Percentiles rank a stretch among this genome's conserved stretches.
Evolutionary conservation across 2,888 invertebrate species (phyloP).

Genomic region (Pammene fasciana): DNA sequence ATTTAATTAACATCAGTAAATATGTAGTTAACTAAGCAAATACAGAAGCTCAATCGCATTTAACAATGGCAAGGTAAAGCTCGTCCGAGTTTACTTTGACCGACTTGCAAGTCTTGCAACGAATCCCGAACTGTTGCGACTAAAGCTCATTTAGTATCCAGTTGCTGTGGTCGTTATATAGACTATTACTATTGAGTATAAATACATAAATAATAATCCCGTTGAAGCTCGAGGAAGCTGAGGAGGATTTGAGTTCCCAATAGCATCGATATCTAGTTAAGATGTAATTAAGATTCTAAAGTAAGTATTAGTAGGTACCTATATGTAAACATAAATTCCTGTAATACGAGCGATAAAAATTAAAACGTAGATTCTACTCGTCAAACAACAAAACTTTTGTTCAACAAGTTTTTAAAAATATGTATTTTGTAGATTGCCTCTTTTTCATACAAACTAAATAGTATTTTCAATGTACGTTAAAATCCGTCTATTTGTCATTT

Average conservation of each 20-base stretch:
- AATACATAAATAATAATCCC: conserved; percentile 14
- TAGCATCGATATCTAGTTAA: background rate
- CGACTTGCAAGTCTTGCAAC: conserved; percentile 9
- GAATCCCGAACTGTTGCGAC: conserved; percentile 17
- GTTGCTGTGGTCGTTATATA: conserved; percentile 14
- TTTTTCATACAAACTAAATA: no score
- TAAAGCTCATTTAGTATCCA: conserved; percentile 25
- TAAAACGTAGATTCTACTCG: no score
- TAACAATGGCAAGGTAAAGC: conserved; percentile 20
- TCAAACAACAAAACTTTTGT: no score
- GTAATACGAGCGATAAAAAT: no score
- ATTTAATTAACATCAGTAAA: background rate
- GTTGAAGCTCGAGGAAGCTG: background rate
- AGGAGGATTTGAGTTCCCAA: background rate
- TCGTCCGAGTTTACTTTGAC: conserved; percentile 19
- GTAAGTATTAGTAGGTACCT: background rate
- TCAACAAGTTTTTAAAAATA: no score
- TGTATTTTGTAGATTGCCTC: no score
- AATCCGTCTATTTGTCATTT: no score
- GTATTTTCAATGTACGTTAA: no score
- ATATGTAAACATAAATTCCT: no score
- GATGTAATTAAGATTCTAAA: background rate
- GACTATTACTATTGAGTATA: conserved; percentile 3
- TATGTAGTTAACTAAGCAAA: conserved; percentile 16
- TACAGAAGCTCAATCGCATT: conserved; percentile 18